These are phyloP conservation scores for Sycophila sp. DNA, from an alignment of 1,140 invertebrate species.

Conservation along the genomic window DNA sequence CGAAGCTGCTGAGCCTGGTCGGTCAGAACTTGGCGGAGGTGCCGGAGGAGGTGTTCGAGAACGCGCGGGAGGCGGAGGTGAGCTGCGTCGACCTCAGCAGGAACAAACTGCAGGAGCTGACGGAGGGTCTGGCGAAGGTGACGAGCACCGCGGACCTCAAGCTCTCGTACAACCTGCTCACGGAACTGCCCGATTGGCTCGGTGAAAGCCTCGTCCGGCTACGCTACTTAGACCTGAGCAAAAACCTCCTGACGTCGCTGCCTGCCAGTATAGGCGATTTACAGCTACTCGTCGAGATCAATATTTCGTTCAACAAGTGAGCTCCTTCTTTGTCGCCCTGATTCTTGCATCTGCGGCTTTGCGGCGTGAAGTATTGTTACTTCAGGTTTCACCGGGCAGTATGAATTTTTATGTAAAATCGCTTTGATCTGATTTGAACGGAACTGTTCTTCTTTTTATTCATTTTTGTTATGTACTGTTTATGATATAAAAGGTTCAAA, in stretches of 20 bases:
- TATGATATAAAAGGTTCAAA: too few species aligned
- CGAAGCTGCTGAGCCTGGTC: conserved; percentile 74
- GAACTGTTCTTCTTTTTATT: too few species aligned
- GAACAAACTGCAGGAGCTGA: conserved; percentile 77
- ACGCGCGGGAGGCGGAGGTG: conserved; percentile 77
- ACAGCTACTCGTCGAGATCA: conserved; percentile 79
- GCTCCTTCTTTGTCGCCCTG: conserved; percentile 28
- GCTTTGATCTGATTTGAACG: too few species aligned
- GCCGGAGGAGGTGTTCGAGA: conserved; percentile 76
- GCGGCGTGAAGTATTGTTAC: too few species aligned
- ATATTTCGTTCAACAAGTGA: conserved; percentile 84
- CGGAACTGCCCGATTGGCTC: conserved; percentile 71
- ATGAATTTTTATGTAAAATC: too few species aligned
- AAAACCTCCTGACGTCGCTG: conserved; percentile 77
- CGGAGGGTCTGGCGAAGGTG: conserved; percentile 68
- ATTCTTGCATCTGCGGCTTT: too few species aligned
- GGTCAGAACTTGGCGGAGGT: conserved; percentile 73
- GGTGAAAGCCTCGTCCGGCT: conserved; percentile 74
- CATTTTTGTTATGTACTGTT: too few species aligned
- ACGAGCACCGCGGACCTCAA: conserved; percentile 74
- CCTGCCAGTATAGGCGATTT: conserved; percentile 74
- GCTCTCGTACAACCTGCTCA: conserved; percentile 74
- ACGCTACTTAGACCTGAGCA: conserved; percentile 80
- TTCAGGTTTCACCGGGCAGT: too few species aligned
- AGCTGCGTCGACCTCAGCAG: conserved; percentile 82